phyloP scores from a whole-genome alignment of 1,140 invertebrate species.

The Aphaenogaster ashmeadi region DNA sequence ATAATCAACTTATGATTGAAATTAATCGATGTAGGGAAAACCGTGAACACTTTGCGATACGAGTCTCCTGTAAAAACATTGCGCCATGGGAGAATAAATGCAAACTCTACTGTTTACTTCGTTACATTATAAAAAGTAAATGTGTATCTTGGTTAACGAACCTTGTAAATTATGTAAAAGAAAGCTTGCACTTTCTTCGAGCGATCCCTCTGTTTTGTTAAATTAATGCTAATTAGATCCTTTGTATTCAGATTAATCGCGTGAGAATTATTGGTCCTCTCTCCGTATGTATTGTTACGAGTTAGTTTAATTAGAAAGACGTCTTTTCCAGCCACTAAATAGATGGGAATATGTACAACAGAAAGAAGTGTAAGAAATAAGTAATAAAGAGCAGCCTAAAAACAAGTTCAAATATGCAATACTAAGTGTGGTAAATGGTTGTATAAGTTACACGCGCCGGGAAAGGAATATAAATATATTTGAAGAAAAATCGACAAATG shows the following conservation, averaged over 20 bases:
- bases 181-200: neutral
- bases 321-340: neutral
- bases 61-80: conserved; percentile 15
- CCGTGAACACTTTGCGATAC: neutral
- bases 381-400: too few species aligned
- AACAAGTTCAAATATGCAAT: too few species aligned
- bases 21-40: neutral
- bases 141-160: neutral
- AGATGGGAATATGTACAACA: neutral
- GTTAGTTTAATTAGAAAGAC: neutral
- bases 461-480: too few species aligned
- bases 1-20: conserved; percentile 21
- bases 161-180: conserved; percentile 4
- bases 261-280: neutral
- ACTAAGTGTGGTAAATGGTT: too few species aligned
- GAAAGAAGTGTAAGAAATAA: neutral
- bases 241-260: neutral
- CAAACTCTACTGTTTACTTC: neutral
- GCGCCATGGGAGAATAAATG: neutral
- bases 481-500: too few species aligned
- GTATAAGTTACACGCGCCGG: too few species aligned
- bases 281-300: neutral
- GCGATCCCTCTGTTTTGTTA: neutral
- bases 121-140: conserved; percentile 16
- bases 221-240: conserved; percentile 3